These are phyloP conservation scores for Agraylea sexmaculata DNA, from an alignment of 1,140 invertebrate species.

Conservation along the genomic window DNA sequence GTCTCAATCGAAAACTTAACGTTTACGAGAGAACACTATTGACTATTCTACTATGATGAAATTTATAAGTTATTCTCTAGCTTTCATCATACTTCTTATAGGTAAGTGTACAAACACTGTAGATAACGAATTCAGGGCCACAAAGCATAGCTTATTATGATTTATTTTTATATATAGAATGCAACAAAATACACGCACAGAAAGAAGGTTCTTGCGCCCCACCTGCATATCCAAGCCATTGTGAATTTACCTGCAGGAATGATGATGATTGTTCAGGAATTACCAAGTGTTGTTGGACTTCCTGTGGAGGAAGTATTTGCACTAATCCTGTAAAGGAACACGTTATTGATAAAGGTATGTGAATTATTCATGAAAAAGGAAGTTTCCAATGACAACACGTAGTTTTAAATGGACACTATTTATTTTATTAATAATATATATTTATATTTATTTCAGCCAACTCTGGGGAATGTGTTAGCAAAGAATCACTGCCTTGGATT, in stretches of 20 bases:
- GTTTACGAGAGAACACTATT: background rate
- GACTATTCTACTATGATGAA: background rate
- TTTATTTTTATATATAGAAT: background rate
- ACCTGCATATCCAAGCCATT: conserved; percentile 9
- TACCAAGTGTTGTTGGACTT: conserved; percentile 31
- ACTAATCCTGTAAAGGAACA: conserved; percentile 25
- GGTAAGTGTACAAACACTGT: background rate
- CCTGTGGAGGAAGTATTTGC: conserved; percentile 35
- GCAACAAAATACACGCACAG: background rate
- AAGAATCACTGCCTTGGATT: conserved; percentile 38
- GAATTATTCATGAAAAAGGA: background rate
- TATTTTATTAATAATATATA: background rate
- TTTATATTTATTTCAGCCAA: conserved; percentile 25
- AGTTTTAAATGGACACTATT: background rate
- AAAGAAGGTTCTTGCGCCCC: conserved; percentile 17
- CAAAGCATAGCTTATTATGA: background rate
- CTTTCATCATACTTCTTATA: background rate
- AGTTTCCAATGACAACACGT: background rate
- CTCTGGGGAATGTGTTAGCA: conserved; percentile 32
- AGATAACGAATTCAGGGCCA: too few species aligned
- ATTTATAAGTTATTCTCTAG: background rate
- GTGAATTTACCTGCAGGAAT: conserved; percentile 10
- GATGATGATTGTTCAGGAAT: conserved; percentile 13
- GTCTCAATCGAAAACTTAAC: background rate
- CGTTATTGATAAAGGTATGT: conserved; percentile 6